Evolutionary conservation across 92 coral and sea anemone genomes (phyloP).

Genomic region (Phenganax marumi): DNA sequence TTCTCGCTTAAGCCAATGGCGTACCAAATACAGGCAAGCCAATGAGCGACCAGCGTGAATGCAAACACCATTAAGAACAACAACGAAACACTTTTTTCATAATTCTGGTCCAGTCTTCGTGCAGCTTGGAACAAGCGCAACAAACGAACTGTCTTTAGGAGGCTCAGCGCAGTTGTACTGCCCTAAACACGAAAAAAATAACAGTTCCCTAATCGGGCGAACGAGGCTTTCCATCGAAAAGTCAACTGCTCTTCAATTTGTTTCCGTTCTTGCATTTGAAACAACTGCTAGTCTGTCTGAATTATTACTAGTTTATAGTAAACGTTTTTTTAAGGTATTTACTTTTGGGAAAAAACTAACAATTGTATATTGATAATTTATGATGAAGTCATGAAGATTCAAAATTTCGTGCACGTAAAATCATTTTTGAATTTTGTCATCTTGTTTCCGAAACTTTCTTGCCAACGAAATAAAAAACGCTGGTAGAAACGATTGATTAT

Average conservation of each 20-base stretch:
- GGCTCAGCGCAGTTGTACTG: slow-evolving; percentile 49
- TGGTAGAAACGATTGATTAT: background rate
- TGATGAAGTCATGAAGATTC: background rate
- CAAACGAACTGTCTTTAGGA: slow-evolving; percentile 63
- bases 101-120: slow-evolving; percentile 94
- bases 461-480: background rate
- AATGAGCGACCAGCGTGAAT: slow-evolving; percentile 96
- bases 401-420: too few relatives aligned
- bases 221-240: too few relatives aligned
- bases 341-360: background rate
- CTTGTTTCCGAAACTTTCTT: too few relatives aligned
- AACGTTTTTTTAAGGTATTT: background rate
- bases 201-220: too few relatives aligned
- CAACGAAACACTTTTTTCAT: slow-evolving; percentile 96
- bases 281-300: too few relatives aligned
- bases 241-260: too few relatives aligned
- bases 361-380: background rate
- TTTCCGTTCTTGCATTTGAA: too few relatives aligned
- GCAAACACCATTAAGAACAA: slow-evolving; percentile 88
- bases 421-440: too few relatives aligned
- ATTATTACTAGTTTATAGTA: background rate
- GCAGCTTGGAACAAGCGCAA: slow-evolving; percentile 87
- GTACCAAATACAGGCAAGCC: slow-evolving; percentile 98
- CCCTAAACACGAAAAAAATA: background rate
- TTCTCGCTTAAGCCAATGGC: slow-evolving; percentile 71